These are phyloP conservation scores for Tinea semifulvella DNA, from an alignment of 2,888 invertebrate species.

Conservation along the genomic window DNA sequence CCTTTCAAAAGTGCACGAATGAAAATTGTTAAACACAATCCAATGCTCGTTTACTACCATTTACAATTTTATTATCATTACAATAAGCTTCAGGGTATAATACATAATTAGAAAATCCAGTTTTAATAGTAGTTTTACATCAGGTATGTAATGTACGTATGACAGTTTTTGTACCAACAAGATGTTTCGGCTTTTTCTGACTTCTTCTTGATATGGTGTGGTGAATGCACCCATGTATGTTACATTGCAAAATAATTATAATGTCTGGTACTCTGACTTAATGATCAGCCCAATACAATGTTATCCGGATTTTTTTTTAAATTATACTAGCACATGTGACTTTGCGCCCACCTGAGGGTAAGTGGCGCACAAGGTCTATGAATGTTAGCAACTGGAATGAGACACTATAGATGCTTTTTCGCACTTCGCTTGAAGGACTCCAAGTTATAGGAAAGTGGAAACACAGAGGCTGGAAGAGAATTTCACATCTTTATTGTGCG, in stretches of 20 bases:
- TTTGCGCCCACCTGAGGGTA: no score
- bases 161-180: constrained; percentile 5
- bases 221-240: not conserved
- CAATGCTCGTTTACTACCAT: not conserved
- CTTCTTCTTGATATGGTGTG: not conserved
- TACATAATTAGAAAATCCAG: not conserved
- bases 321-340: not conserved
- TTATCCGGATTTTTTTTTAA: no score
- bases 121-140: not conserved
- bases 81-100: not conserved
- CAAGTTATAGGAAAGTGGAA: no score
- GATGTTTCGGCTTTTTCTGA: constrained; percentile 8
- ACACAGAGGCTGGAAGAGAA: no score
- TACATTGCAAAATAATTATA: constrained; percentile 1
- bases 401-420: no score
- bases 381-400: no score
- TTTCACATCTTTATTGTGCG: no score
- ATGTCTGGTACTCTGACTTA: no score
- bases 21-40: not conserved
- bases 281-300: no score
- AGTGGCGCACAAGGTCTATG: no score
- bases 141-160: not conserved
- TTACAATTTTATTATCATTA: not conserved
- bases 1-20: not conserved
- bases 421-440: no score